phyloP scores from a whole-genome alignment of 2,888 invertebrate genomes.

The Loripinus fragilis region DNA sequence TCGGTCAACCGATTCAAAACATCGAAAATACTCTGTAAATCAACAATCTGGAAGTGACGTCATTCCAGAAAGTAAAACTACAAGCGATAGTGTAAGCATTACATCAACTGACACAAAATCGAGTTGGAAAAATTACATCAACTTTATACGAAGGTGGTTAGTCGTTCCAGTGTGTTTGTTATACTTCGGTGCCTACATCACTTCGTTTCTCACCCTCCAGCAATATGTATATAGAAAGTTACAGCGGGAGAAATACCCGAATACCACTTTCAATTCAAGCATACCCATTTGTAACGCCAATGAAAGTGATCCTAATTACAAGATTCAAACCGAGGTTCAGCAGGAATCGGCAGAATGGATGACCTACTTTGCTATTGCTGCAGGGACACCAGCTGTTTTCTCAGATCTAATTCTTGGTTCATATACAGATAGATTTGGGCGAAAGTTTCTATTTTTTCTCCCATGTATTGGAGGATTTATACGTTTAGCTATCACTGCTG shows the following conservation, averaged over 20 bases:
- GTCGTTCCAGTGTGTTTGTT: constrained; percentile 44
- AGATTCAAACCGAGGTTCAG: constrained; percentile 40
- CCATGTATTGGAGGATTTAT: constrained; percentile 45
- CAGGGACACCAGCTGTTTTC: constrained; percentile 44
- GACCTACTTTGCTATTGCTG: constrained; percentile 36
- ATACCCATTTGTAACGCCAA: constrained; percentile 35
- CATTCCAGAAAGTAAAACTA: too few species aligned
- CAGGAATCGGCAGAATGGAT: constrained; percentile 33
- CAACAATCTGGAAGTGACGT: too few species aligned
- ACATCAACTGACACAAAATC: too few species aligned
- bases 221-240: constrained; percentile 37
- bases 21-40: too few species aligned
- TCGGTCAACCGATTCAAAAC: too few species aligned
- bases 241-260: constrained; percentile 32
- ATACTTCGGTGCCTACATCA: constrained; percentile 29
- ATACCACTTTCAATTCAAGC: constrained; percentile 29
- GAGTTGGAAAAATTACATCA: too few species aligned
- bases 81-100: too few species aligned
- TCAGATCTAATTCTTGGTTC: constrained; percentile 45
- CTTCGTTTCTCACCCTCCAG: constrained; percentile 21
- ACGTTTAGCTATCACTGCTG: constrained; percentile 21
- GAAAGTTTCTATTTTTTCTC: constrained; percentile 54
- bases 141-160: constrained; percentile 20
- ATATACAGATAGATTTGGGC: constrained; percentile 53
- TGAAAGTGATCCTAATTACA: constrained; percentile 39